Conservation (phyloP, 2,113 vertebrate genomes). For the Hymenochirus boettgeri region DNA sequence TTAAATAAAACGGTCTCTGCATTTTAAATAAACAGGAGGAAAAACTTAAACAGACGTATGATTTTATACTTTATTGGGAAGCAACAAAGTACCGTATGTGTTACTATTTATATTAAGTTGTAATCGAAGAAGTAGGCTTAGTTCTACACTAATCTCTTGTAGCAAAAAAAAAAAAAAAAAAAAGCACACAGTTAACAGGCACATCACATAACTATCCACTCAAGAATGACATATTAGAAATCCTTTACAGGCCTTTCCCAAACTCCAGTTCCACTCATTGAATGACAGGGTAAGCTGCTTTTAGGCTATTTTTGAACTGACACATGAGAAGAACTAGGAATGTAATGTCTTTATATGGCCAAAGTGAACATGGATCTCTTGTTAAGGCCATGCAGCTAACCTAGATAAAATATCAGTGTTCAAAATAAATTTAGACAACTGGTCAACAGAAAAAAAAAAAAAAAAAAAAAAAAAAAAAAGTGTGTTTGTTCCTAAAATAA, state of each 20-base stretch:
- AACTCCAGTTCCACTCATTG: conserved; percentile 60
- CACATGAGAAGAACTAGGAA: conserved; percentile 70
- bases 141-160: neutral
- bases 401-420: conserved; percentile 27
- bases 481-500: neutral
- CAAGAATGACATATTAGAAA: conserved; percentile 50
- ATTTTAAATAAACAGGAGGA: too few relatives aligned
- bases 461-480: neutral
- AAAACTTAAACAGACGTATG: too few relatives aligned
- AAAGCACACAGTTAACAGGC: conserved; percentile 59
- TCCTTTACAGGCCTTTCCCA: conserved; percentile 49
- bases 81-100: too few relatives aligned
- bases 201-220: conserved; percentile 59
- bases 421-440: conserved; percentile 45
- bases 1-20: too few relatives aligned
- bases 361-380: conserved; percentile 71
- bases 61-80: too few relatives aligned
- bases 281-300: conserved; percentile 86
- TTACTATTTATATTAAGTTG: too few relatives aligned
- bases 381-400: conserved; percentile 52
- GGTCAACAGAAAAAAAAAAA: conserved; percentile 42
- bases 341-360: conserved; percentile 78
- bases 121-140: too few relatives aligned
- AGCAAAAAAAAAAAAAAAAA: conserved; percentile 25
- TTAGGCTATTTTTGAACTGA: conserved; percentile 89